Evolutionary conservation across 1,140 invertebrate species (phyloP), one percentile per base, ranked within the genome.

Genomic region (Hyposmocoma kahamanoa): DNA sequence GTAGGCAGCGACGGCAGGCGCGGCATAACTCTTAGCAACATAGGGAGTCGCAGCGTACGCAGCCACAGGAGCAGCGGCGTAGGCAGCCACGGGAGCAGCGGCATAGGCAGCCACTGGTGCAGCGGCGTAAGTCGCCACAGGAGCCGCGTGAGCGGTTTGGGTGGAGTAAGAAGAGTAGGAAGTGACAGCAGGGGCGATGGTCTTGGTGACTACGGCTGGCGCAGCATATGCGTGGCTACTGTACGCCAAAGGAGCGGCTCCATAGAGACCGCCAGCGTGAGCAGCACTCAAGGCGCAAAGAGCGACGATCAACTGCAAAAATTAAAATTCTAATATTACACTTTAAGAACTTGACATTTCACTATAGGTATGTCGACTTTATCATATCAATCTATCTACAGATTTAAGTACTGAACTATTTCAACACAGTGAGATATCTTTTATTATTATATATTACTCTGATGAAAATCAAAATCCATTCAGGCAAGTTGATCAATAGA

Each of bases 131-230:
- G 60, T 36, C 8, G 59, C 50, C n/a, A 62, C 45, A 34, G 67
- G 56, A 34, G 57, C 28, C 2, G 43, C 60, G 50, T 66, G 68
- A 1, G 68, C 45, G 44, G 65, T 68, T 28, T 66, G 61, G 11
- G 67, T 64, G 5, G 68, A 63, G 59, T 65, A 74, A 3, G 73
- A 66, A 41, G 50, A 46, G 38, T 45, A 44, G 34, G 42, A 42
- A 10, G 42, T 32, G 4, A 68, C 61, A 6, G 69, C 19, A 61
- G 67, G 28, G 43, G 58, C 56, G 45, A 45, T 39, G 22, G 56
- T 47, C 36, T 62, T 58, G 36, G 63, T 46, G n/a, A 50, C 32
- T 11, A 52, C 50, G 19, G 50, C 32, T 22, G 62, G 52, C 8
- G 62, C 62, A 11, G 34, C 50, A 43, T 62, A 58, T 1, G 69